phyloP scores from a whole-genome alignment of 2,888 invertebrate species.

The Eupithecia dodoneata region DNA sequence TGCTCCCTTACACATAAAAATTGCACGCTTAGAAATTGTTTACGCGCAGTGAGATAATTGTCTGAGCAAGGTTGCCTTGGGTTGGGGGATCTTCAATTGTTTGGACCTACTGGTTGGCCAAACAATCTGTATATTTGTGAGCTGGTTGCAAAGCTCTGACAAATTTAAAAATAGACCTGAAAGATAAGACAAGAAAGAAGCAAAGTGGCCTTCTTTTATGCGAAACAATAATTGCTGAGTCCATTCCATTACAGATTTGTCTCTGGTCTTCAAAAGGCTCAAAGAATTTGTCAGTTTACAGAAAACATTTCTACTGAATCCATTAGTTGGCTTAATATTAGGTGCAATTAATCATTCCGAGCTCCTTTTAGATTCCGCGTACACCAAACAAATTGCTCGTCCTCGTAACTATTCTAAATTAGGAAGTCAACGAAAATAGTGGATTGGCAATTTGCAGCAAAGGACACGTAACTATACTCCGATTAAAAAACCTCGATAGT shows the following conservation, averaged over 20 bases:
- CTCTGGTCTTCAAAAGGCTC: background rate
- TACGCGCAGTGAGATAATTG: constrained; percentile 25
- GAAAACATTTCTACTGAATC: background rate
- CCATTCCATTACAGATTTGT: background rate
- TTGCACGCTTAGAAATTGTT: constrained; percentile 46
- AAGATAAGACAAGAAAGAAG: background rate
- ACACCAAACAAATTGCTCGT: constrained; percentile 34
- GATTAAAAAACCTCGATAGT: too few species aligned
- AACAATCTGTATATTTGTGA: background rate
- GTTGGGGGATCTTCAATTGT: background rate
- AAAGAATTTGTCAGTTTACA: background rate
- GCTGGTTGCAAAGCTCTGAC: background rate
- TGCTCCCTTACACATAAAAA: constrained; percentile 56
- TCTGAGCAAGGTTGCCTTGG: constrained; percentile 3
- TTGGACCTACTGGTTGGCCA: background rate
- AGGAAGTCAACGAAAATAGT: background rate
- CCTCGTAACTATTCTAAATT: constrained; percentile 21
- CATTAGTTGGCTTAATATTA: constrained; percentile 34
- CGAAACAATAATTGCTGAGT: background rate
- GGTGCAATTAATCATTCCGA: constrained; percentile 35
- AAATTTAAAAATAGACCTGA: background rate
- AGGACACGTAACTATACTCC: background rate
- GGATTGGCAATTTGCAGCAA: background rate
- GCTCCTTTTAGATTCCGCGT: constrained; percentile 31
- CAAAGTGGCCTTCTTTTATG: too few species aligned